These are phyloP conservation scores for Myiothlypis chrysogaster DNA, from an alignment of 2,797 vertebrate genomes.

Conservation along the genomic window DNA sequence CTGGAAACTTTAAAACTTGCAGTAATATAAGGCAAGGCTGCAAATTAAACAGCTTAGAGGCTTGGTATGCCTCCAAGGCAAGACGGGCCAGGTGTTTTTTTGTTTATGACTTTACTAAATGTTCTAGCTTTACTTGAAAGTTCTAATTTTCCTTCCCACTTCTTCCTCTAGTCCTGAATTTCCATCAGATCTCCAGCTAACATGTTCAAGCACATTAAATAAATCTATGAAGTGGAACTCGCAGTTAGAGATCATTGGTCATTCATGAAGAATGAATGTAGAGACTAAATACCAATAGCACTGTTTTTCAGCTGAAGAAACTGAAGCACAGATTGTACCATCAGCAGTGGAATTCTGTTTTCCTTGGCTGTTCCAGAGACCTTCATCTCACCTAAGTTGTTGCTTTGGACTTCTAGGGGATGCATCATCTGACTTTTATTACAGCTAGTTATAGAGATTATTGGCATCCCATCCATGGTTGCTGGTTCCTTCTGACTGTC, in stretches of 20 bases:
- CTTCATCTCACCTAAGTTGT: neutral
- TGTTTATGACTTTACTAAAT: neutral
- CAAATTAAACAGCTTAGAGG: neutral
- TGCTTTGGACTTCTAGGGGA: neutral
- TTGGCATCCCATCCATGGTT: neutral
- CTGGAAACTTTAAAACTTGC: constrained; percentile 2
- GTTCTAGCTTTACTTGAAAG: neutral
- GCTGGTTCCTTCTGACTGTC: neutral
- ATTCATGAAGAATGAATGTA: neutral
- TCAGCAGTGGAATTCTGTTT: neutral
- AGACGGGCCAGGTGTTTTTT: neutral
- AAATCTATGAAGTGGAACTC: neutral
- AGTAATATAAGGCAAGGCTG: neutral
- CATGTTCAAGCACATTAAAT: neutral
- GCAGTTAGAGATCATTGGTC: neutral
- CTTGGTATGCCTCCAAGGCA: neutral
- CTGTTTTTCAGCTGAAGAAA: neutral
- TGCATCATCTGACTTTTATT: neutral
- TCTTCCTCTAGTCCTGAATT: neutral
- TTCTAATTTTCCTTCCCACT: neutral
- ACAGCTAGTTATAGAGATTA: neutral
- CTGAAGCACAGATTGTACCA: neutral
- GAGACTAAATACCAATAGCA: neutral
- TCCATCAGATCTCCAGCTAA: neutral
- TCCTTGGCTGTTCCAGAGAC: neutral